These are phyloP conservation scores for Drosophila histrio DNA, from an alignment of 2,888 invertebrate species.

Conservation along the genomic window DNA sequence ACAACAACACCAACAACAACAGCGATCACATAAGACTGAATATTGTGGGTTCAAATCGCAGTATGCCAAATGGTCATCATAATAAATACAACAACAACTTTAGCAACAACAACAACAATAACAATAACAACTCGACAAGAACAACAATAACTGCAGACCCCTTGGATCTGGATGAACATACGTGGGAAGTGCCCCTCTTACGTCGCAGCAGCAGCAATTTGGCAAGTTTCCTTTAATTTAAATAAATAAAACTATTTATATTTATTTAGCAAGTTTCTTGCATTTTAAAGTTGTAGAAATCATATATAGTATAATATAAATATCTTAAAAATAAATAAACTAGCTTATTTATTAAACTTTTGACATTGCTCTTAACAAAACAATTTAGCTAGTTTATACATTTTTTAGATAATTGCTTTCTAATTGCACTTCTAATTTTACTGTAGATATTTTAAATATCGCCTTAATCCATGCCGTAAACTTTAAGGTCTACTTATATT, in stretches of 20 bases:
- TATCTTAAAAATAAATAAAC: no score
- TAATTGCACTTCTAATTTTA: no score
- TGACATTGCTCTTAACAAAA: no score
- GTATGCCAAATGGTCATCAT: constrained; percentile 51
- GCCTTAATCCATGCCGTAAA: no score
- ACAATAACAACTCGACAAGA: constrained; percentile 16
- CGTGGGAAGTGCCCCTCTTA: constrained; percentile 76
- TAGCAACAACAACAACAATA: constrained; percentile 13
- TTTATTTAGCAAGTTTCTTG: no score
- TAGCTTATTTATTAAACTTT: no score
- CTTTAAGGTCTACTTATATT: no score
- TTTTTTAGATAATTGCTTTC: no score
- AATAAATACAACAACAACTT: constrained; percentile 35
- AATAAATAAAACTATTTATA: not conserved
- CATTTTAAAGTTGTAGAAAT: no score
- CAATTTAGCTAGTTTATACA: no score
- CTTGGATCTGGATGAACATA: constrained; percentile 64
- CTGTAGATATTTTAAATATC: no score
- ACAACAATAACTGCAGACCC: constrained; percentile 10
- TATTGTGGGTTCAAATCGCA: constrained; percentile 25
- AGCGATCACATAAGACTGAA: constrained; percentile 56
- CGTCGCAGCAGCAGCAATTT: constrained; percentile 46
- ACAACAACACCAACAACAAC: constrained; percentile 30
- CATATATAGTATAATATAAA: no score
- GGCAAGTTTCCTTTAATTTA: constrained; percentile 28